Evolutionary conservation across 2,797 vertebrate species (phyloP).

Genomic region (Sternarchorhynchus goeldii): DNA sequence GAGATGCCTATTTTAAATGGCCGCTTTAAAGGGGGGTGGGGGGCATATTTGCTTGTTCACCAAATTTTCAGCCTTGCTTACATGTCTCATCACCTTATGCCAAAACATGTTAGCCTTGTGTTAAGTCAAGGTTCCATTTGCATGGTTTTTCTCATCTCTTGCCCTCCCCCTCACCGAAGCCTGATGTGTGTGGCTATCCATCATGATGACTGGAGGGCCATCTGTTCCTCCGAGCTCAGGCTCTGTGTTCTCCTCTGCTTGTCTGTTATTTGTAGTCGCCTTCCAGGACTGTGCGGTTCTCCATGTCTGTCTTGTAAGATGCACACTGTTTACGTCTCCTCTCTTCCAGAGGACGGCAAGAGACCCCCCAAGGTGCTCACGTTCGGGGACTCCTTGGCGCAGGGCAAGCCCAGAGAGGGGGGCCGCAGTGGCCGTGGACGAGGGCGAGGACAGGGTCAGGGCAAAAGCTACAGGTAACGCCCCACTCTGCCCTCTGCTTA

Average conservation of each 20-base stretch:
- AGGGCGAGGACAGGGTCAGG: slow-evolving; percentile 70
- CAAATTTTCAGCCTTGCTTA: slow-evolving; percentile 16
- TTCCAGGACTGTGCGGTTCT: slow-evolving; percentile 19
- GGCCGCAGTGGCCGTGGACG: slow-evolving; percentile 67
- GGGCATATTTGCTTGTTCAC: slow-evolving; percentile 11
- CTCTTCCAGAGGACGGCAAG: slow-evolving; percentile 71
- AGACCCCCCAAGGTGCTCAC: slow-evolving; percentile 79
- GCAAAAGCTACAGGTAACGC: slow-evolving; percentile 83
- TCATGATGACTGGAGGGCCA: slow-evolving; percentile 40
- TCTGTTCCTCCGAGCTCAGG: slow-evolving; percentile 37
- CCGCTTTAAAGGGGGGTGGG: neutral
- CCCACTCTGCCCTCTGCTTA: neutral
- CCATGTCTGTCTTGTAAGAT: slow-evolving; percentile 32
- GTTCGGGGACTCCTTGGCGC: slow-evolving; percentile 84
- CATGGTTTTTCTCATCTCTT: slow-evolving; percentile 39
- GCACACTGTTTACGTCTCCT: slow-evolving; percentile 33
- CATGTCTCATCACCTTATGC: slow-evolving; percentile 1
- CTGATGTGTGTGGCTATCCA: slow-evolving; percentile 25
- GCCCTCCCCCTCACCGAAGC: neutral
- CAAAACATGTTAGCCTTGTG: slow-evolving; percentile 11
- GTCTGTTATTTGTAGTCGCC: slow-evolving; percentile 21
- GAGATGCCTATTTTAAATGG: neutral
- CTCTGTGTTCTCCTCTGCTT: slow-evolving; percentile 16
- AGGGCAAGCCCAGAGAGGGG: slow-evolving; percentile 64
- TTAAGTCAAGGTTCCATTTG: slow-evolving; percentile 46